Base-by-base conservation (phyloP, 2,888 invertebrate species). In the Bembecia ichneumoniformis region DNA sequence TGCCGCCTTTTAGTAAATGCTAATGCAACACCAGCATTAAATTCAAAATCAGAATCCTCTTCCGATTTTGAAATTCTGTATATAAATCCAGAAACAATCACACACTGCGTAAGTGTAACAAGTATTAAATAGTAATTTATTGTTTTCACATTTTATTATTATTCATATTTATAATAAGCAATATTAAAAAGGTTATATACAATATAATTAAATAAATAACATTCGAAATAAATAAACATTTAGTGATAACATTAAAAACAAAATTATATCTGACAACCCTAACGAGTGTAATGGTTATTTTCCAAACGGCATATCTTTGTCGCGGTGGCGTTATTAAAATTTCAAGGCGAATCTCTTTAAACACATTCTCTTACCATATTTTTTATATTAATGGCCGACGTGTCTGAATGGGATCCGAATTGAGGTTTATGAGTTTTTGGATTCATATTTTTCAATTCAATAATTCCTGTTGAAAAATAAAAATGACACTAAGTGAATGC, bases 351-450 rank as follows among this genome's bases (percentile, higher is more conserved):
- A 43, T n/a, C 45, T 35, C 17, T 48, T 17, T 47, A 45, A 20
- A 46, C 35, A 5, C 48, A 49, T 40, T 35, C 48, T 54, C 76
- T 83, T 89, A 90, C 90, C 86, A 89, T 75, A 50, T 79, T 72
- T 63, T 89, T 89, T 50, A 88, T 81, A 63, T 87, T 87, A 49
- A 90, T 83, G 51, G 89, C 86, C 3, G 91, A 91, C 3, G 92
- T 91, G 78, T 92, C 92, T 56, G 91, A 91, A 56, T 90, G 87
- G 15, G 90, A 90, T 54, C 88, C 80, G 54, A 89, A 89, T 52
- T 88, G 65, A 1, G 82, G 82, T 35, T 74, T 67, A 47, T 63
- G 59, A 15, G 60, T 54, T 47, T 51, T 61, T 3, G 66, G 57
- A 54, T 66, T 67, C 81, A 82, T 83, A 28, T 40, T 40, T 40